Conservation (phyloP, 2,113 vertebrate genomes). For the Lophius piscatorius region DNA sequence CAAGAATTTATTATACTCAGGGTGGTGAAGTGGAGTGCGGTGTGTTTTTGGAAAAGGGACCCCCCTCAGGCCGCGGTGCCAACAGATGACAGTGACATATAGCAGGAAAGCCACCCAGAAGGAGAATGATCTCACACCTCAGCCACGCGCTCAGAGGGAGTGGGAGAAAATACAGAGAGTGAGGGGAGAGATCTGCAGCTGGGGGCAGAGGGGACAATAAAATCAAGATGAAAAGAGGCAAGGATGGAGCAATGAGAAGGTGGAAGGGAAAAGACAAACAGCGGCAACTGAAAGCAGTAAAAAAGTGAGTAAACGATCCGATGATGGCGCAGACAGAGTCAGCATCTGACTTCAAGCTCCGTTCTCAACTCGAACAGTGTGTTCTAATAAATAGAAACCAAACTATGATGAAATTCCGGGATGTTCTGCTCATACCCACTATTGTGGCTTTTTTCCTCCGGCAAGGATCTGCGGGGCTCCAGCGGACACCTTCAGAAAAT, state of each 20-base stretch:
- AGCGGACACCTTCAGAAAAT: constrained; percentile 32
- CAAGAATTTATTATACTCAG: constrained; percentile 71
- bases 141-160: constrained; percentile 70
- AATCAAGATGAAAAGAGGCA: constrained; percentile 55
- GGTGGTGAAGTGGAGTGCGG: constrained; percentile 59
- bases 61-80: constrained; percentile 71
- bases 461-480: constrained; percentile 21
- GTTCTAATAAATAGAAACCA: constrained; percentile 32
- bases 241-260: constrained; percentile 44
- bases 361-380: constrained; percentile 17
- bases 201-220: constrained; percentile 60
- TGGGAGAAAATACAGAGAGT: constrained; percentile 46
- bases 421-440: constrained; percentile 33
- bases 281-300: constrained; percentile 1
- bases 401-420: constrained; percentile 39
- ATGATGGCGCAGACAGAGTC: constrained; percentile 4
- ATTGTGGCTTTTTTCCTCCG: constrained; percentile 5
- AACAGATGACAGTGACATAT: constrained; percentile 83
- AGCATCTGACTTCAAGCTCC: constrained; percentile 1
- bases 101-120: constrained; percentile 84
- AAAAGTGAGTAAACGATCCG: constrained; percentile 11
- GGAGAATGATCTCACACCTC: constrained; percentile 82
- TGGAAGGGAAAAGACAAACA: constrained; percentile 37
- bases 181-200: constrained; percentile 56
- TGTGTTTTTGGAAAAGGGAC: constrained; percentile 71